Conservation (phyloP, 1,140 invertebrate genomes). For the Drosophila erecta region DNA sequence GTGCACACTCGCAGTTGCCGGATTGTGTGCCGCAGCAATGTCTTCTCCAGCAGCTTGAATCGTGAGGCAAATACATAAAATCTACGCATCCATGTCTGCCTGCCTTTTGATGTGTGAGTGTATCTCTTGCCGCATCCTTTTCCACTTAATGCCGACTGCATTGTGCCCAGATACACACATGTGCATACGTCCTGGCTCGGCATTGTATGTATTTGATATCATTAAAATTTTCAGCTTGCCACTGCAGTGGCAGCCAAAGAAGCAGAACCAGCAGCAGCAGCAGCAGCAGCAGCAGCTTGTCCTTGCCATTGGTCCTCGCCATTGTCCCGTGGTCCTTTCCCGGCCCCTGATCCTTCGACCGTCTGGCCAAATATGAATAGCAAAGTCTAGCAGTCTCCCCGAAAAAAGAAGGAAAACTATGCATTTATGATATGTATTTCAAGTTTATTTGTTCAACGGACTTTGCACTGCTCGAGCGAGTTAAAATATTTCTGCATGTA, state of each 20-base stretch:
- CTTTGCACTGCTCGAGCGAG: slow-evolving; percentile 38
- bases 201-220: slow-evolving; percentile 57
- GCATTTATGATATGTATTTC: slow-evolving; percentile 54
- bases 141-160: slow-evolving; percentile 64
- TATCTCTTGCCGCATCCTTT: slow-evolving; percentile 64
- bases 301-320: slow-evolving; percentile 57
- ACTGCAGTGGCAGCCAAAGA: slow-evolving; percentile 46
- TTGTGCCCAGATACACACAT: slow-evolving; percentile 40
- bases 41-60: slow-evolving; percentile 60
- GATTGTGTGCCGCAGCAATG: slow-evolving; percentile 71
- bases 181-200: slow-evolving; percentile 1
- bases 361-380: slow-evolving; percentile 61
- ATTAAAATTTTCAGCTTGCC: slow-evolving; percentile 70
- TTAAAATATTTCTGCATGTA: slow-evolving; percentile 53
- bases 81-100: slow-evolving; percentile 52
- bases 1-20: slow-evolving; percentile 56
- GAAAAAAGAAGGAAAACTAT: slow-evolving; percentile 38
- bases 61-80: slow-evolving; percentile 81
- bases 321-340: slow-evolving; percentile 20
- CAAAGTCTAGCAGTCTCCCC: slow-evolving; percentile 28
- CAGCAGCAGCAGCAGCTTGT: slow-evolving; percentile 52
- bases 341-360: slow-evolving; percentile 19
- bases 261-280: slow-evolving; percentile 10
- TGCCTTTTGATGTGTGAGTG: background rate
- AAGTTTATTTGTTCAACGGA: slow-evolving; percentile 64